These are phyloP conservation scores for Drosophila dives DNA, from an alignment of 2,888 invertebrate genomes.

Conservation along the genomic window DNA sequence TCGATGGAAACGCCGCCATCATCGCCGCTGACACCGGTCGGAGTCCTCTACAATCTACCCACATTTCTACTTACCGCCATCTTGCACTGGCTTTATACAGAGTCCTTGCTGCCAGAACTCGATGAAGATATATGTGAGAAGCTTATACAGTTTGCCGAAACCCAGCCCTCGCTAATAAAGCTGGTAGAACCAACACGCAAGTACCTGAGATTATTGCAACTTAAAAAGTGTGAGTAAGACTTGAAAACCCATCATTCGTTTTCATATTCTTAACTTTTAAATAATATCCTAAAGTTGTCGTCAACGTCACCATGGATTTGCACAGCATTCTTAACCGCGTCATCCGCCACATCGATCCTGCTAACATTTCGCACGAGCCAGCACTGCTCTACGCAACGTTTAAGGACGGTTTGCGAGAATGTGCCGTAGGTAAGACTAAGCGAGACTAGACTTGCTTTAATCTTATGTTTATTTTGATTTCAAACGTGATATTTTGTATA, in stretches of 20 bases:
- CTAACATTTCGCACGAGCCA: conserved; percentile 86
- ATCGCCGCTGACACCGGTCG: conserved; percentile 84
- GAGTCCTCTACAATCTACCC: conserved; percentile 87
- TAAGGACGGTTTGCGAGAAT: conserved; percentile 88
- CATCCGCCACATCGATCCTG: conserved; percentile 86
- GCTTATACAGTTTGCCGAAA: conserved; percentile 86
- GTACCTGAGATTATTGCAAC: conserved; percentile 87
- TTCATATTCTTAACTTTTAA: neutral
- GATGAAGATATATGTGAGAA: conserved; percentile 87
- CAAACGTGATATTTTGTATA: neutral
- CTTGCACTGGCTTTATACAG: conserved; percentile 88
- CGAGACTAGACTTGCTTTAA: neutral
- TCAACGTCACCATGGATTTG: conserved; percentile 88
- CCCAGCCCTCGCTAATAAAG: conserved; percentile 86
- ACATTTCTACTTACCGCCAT: conserved; percentile 88
- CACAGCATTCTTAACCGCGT: conserved; percentile 87
- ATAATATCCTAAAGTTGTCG: conserved; percentile 86
- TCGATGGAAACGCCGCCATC: conserved; percentile 83
- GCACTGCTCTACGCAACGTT: conserved; percentile 87
- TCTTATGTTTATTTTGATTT: neutral
- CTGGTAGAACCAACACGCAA: conserved; percentile 87
- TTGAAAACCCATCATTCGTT: neutral
- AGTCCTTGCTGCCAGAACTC: conserved; percentile 87
- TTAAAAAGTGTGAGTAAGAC: conserved; percentile 86
- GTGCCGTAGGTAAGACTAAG: conserved; percentile 86